Conservation (phyloP, 2,797 vertebrate species). For the Lophotriccus pileatus region DNA sequence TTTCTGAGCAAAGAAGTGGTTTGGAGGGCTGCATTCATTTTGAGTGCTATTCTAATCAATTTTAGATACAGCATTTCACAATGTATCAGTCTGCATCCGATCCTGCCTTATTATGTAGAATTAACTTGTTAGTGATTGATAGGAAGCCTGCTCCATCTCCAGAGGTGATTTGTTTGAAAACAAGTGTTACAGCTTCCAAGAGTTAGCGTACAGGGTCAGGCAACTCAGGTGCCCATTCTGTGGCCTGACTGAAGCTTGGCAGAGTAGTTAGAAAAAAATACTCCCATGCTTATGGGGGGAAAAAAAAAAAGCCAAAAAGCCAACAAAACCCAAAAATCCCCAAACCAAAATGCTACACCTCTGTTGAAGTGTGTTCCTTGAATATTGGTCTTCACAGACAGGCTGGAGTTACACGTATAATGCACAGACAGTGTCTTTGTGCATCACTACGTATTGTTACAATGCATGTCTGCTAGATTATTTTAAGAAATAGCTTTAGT, state of each 20-base stretch:
- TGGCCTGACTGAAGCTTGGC: conserved; percentile 35
- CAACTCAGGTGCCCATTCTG: conserved; percentile 36
- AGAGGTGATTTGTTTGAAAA: conserved; percentile 82
- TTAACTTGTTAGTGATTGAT: conserved; percentile 86
- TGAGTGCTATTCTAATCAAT: conserved; percentile 82
- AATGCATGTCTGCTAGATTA: neutral
- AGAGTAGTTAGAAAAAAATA: neutral
- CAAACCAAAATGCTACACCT: neutral
- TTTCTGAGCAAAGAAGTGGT: conserved; percentile 77
- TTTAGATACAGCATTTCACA: conserved; percentile 79
- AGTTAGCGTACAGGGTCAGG: conserved; percentile 49
- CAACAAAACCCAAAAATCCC: neutral
- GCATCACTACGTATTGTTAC: neutral
- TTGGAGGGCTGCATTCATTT: conserved; percentile 82
- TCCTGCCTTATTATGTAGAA: conserved; percentile 82
- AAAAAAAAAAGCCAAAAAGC: neutral
- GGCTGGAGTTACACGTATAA: neutral
- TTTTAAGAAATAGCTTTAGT: neutral
- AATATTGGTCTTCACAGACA: neutral
- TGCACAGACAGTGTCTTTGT: neutral
- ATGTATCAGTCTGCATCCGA: conserved; percentile 78
- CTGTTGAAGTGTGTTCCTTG: neutral
- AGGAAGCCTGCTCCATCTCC: conserved; percentile 72
- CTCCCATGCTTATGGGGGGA: neutral
- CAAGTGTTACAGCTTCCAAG: conserved; percentile 66